Percentiles rank a stretch among this genome's conserved stretches.
These are phyloP conservation scores for Luehdorfia chinensis DNA, from an alignment of 1,140 invertebrate genomes.

Conservation along the genomic window DNA sequence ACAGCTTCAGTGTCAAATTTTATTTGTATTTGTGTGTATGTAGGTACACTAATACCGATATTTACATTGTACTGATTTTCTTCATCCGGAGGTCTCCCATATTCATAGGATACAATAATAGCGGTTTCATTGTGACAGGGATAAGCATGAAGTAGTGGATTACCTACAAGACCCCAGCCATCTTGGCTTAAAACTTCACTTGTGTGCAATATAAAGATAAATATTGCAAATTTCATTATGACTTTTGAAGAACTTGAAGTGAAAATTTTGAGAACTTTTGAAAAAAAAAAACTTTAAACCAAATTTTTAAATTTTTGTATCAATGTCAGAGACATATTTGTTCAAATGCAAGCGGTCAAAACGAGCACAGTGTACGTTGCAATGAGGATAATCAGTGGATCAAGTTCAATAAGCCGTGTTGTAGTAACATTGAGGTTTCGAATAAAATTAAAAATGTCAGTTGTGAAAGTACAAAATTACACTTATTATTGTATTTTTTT, in stretches of 20 bases:
- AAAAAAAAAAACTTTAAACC: no score
- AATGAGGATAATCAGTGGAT: neutral
- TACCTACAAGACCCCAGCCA: slow-evolving; percentile 31
- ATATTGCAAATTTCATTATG: slow-evolving; percentile 2
- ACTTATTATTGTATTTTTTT: no score
- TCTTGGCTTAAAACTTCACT: neutral
- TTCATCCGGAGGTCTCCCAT: slow-evolving; percentile 31
- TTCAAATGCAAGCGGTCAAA: neutral
- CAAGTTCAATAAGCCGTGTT: neutral
- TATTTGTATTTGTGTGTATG: slow-evolving; percentile 19
- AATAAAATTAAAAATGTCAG: no score
- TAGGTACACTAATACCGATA: slow-evolving; percentile 23
- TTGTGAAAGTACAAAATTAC: no score
- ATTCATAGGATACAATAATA: slow-evolving; percentile 28
- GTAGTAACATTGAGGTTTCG: no score
- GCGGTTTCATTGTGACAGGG: slow-evolving; percentile 35
- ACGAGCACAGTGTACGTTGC: neutral
- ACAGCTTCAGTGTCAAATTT: slow-evolving; percentile 33
- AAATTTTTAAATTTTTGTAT: neutral
- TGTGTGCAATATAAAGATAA: neutral
- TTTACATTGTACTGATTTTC: slow-evolving; percentile 36
- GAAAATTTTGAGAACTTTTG: no score
- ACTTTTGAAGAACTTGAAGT: neutral
- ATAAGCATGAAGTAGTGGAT: slow-evolving; percentile 27
- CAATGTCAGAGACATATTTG: neutral